phyloP scores from a whole-genome alignment of 1,140 invertebrate genomes.

The Amyelois transitella region DNA sequence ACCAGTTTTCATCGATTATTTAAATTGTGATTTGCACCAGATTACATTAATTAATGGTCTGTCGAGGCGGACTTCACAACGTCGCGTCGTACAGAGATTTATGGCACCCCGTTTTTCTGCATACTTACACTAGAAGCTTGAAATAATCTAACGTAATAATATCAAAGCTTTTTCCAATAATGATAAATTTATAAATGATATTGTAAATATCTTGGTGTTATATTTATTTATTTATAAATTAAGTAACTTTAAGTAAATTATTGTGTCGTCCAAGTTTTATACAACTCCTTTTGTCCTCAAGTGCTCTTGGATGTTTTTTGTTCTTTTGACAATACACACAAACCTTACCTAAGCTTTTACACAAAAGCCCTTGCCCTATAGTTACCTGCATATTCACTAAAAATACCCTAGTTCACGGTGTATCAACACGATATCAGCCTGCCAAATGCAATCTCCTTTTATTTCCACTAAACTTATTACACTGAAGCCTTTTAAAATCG shows the following conservation, averaged over 20 bases:
- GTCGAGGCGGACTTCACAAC: neutral
- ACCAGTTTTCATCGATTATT: neutral
- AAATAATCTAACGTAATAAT: neutral
- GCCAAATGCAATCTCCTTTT: conserved; percentile 2
- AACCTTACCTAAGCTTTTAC: conserved; percentile 20
- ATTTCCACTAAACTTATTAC: neutral
- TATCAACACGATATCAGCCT: conserved; percentile 45
- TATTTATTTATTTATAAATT: too few species aligned
- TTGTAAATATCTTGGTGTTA: too few species aligned
- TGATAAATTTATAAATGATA: too few species aligned
- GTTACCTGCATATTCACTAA: conserved; percentile 65
- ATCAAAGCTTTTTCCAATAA: too few species aligned
- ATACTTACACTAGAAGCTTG: neutral
- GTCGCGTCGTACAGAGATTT: neutral
- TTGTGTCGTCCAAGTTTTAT: too few species aligned
- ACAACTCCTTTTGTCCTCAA: too few species aligned
- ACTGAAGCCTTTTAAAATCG: conserved; percentile 26
- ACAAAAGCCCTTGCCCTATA: conserved; percentile 55
- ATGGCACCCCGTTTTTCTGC: neutral
- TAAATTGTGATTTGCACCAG: neutral
- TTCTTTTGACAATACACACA: neutral
- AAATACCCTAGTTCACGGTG: conserved; percentile 61
- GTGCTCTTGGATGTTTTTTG: too few species aligned
- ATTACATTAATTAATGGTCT: neutral
- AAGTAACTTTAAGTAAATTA: too few species aligned